Evolutionary conservation across 2,797 vertebrate species (phyloP), one percentile per base, ranked within the genome.

Genomic region (Parambassis ranga): DNA sequence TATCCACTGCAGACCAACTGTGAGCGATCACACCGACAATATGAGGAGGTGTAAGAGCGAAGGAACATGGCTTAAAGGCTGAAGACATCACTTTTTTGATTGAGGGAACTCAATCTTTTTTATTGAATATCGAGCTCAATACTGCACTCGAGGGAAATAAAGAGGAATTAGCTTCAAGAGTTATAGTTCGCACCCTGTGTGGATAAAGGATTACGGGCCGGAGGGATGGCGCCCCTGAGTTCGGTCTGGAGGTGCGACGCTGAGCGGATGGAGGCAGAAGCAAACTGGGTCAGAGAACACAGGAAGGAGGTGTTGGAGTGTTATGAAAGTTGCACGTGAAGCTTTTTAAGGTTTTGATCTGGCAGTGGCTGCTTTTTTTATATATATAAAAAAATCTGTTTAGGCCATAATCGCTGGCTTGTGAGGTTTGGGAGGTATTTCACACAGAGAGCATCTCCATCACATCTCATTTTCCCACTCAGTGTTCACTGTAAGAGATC

Each of bases 261-360:
- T 2, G 48, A 62, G 36, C 16, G 35, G 52, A 66, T 52, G 67
- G 56, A 71, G 33, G 47, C 11, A 7, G 30, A 62, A 32, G 55
- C 23, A 79, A 87, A 87, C 60, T 87, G 78, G 84, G 84, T 87
- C 87, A 88, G 15, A 76, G 77, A 78, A 85, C 75, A 87, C 84
- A 83, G 59, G 35, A 36, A 52, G 65, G 41, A 51, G 50, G 41
- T 57, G 64, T 44, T 39, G 62, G 32, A 42, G 61, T 44, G 28
- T 75, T 70, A 39, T 50, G 32, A 65, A 79, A 79, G 69, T 75
- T 75, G 60, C 62, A 75, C 39, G 66, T 71, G 61, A 59, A 69
- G 47, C 66, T 81, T 33, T 69, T 47, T 24, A 50, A 73, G 47
- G 77, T 63, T 49, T 4, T 53, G 41, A 71, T 43, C 20, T 26